These are phyloP conservation scores for Noctuana brunneofusca DNA, from an alignment of 2,888 invertebrate species.

Conservation along the genomic window DNA sequence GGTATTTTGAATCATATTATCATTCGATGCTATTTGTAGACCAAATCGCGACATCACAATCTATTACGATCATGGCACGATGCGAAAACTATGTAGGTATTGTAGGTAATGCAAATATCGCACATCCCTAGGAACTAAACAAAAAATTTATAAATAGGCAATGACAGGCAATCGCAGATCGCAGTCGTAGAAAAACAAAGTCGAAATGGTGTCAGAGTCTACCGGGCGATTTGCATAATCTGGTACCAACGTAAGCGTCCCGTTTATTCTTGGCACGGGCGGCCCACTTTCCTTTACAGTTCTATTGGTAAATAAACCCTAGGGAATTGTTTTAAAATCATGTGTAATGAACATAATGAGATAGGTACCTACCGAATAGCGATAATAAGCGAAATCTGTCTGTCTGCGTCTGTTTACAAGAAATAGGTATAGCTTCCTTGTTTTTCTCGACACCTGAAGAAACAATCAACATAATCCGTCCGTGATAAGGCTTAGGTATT, in stretches of 20 bases:
- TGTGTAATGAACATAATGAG: background rate
- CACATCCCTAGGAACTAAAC: background rate
- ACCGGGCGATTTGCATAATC: constrained; percentile 32
- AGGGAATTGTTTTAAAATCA: background rate
- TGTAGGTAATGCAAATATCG: no score
- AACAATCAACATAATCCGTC: no score
- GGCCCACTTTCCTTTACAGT: constrained; percentile 32
- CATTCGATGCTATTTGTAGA: no score
- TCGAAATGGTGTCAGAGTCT: constrained; percentile 26
- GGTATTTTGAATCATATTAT: no score
- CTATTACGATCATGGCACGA: no score
- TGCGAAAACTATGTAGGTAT: no score
- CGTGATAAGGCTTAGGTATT: no score
- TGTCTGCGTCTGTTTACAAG: background rate
- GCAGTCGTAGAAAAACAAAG: constrained; percentile 9
- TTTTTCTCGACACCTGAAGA: background rate
- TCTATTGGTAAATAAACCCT: background rate
- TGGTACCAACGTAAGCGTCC: constrained; percentile 13
- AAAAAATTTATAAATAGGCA: constrained; percentile 11
- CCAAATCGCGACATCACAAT: no score
- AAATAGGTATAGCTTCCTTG: background rate
- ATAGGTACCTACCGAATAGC: no score
- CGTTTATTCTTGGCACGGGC: constrained; percentile 33
- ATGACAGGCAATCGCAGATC: no score
- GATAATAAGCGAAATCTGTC: background rate